Evolutionary conservation across 2,113 vertebrate genomes (phyloP).

Genomic region (Gobio gobio): DNA sequence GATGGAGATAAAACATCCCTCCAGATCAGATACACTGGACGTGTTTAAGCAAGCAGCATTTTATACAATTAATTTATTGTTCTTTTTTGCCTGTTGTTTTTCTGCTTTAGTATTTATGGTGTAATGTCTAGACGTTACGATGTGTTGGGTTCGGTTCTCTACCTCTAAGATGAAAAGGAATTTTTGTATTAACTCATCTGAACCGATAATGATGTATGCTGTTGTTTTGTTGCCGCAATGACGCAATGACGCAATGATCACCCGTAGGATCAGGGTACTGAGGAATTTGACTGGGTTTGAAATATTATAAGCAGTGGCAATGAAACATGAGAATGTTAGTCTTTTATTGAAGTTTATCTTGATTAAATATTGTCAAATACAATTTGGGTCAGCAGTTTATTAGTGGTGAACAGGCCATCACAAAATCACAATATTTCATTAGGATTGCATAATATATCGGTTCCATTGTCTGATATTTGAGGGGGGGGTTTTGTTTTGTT

Average conservation of each 20-base stretch:
- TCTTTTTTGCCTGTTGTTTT: conserved; percentile 23
- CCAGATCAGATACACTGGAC: conserved; percentile 65
- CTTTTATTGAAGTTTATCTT: neutral
- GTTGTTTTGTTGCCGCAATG: neutral
- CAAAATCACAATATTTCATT: neutral
- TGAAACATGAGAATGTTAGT: neutral
- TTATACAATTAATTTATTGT: conserved; percentile 71
- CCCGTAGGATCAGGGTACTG: neutral
- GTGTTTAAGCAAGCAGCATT: conserved; percentile 71
- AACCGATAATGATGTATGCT: neutral
- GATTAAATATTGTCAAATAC: neutral
- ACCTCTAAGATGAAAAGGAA: conserved; percentile 39
- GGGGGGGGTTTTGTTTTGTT: neutral
- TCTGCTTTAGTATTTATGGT: conserved; percentile 52
- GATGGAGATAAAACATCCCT: conserved; percentile 68
- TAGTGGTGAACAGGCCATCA: neutral
- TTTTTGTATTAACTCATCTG: neutral
- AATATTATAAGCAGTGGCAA: neutral
- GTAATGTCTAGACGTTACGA: conserved; percentile 55
- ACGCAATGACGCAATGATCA: neutral
- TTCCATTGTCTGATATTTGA: neutral
- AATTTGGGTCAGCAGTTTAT: neutral
- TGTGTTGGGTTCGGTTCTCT: conserved; percentile 36
- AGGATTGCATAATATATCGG: neutral
- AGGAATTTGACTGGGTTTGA: neutral